phyloP scores from a whole-genome alignment of 2,113 vertebrate genomes.

The Morphnarchus princeps region DNA sequence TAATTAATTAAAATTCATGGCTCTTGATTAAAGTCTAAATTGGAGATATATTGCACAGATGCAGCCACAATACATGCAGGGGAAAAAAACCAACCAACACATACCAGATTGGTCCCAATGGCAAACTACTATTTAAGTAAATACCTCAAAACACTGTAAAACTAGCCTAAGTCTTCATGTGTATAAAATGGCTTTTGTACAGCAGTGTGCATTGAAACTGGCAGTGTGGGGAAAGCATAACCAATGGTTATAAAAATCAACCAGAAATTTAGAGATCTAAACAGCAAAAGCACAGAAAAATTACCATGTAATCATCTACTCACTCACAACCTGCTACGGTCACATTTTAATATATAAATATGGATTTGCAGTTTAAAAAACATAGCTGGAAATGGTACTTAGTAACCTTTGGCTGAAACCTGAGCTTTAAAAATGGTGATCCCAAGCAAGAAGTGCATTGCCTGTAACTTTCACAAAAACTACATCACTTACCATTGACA shows the following conservation, averaged over 20 bases:
- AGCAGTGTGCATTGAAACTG: background rate
- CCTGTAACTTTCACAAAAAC: background rate
- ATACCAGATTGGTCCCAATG: background rate
- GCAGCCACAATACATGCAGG: background rate
- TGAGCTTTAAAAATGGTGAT: background rate
- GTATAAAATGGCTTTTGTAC: background rate
- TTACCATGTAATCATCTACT: background rate
- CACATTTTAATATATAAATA: background rate
- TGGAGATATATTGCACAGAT: background rate
- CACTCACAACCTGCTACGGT: background rate
- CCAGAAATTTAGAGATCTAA: background rate
- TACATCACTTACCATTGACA: background rate
- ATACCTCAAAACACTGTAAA: background rate
- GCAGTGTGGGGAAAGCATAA: background rate
- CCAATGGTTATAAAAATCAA: background rate
- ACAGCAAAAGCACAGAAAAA: background rate
- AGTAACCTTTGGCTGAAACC: background rate
- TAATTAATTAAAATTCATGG: background rate
- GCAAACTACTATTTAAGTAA: background rate
- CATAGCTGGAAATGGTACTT: background rate
- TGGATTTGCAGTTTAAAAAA: background rate
- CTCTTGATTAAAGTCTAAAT: background rate
- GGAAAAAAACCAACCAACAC: fast-evolving
- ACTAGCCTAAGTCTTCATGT: background rate
- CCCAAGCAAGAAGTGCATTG: background rate